Evolutionary conservation across 2,113 vertebrate species (phyloP), one percentile per base, ranked within the genome.

Genomic region (Zosterops hypoxanthus): DNA sequence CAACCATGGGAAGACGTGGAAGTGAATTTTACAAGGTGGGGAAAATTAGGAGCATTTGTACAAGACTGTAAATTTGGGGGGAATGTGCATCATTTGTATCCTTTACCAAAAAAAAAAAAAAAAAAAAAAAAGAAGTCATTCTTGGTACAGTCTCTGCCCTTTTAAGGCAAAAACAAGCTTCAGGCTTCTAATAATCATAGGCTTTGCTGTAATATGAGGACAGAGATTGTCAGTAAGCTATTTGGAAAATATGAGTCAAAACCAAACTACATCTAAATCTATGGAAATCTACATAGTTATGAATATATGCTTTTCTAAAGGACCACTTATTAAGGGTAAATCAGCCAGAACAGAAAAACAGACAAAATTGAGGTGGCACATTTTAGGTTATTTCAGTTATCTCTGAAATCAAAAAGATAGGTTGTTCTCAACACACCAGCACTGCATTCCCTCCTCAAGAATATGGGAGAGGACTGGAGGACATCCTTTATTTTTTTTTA

Each of bases 191-290:
- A 76, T 68, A 84, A 89, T 53, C 86, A 86, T 13, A 42, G 50
- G 47, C 53, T 60, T 52, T 72, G 36, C 25, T 79, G 72, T 61
- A 91, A 64, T n/a, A 79, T 8, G 21, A 91, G 29, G 22, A 65
- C 17, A 69, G 55, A 52, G 8, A 52, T 60, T 76, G 33, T 46
- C 36, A 69, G 39, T 56, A 50, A 41, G 19, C 53, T 85, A 47
- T 85, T 86, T 71, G 66, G 70, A 89, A 92, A 89, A 87, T 76
- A 65, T 73, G 49, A 89, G 11, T 87, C 42, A 89, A 91, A 87
- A 88, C 25, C 29, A 61, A 53, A 77, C n/a, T 72, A 25, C 21
- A 49, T 72, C n/a, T 44, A 64, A 53, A 71, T 71, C 41, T 53
- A 25, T 2, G 2, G n/a, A 82, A 61, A 13, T 56, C 44, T 61